phyloP scores from a whole-genome alignment of 2,888 invertebrate species.

The Ornithoptera priamus region DNA sequence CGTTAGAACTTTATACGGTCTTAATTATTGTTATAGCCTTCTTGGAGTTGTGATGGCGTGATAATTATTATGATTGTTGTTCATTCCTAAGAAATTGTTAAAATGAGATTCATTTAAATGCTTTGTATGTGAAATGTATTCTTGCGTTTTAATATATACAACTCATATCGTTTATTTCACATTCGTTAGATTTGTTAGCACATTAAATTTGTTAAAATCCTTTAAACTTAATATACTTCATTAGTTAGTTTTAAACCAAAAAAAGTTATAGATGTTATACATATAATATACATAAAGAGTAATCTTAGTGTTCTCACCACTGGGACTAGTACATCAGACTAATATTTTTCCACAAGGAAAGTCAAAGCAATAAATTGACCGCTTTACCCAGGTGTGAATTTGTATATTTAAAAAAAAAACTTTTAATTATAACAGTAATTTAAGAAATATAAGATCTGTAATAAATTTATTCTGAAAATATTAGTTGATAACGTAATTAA shows the following conservation, averaged over 20 bases:
- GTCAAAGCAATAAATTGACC: no score
- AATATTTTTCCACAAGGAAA: no score
- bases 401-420: neutral
- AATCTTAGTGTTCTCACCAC: no score
- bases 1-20: constrained; percentile 69
- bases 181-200: no score
- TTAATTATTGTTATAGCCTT: constrained; percentile 69
- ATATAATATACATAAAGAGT: no score
- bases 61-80: constrained; percentile 72
- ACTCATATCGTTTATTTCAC: no score
- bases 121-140: neutral
- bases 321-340: no score
- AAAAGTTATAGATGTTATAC: no score
- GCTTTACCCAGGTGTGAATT: no score
- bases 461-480: neutral
- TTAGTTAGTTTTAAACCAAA: no score
- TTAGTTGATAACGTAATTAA: constrained; percentile 36
- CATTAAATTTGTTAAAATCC: no score
- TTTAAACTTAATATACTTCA: no score
- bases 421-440: neutral
- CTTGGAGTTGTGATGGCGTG: constrained; percentile 58
- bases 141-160: neutral
- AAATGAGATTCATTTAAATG: constrained; percentile 37
- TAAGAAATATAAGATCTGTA: neutral
- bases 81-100: constrained; percentile 54